Base-by-base conservation (phyloP, 2,113 vertebrate genomes). In the Tichodroma muraria region DNA sequence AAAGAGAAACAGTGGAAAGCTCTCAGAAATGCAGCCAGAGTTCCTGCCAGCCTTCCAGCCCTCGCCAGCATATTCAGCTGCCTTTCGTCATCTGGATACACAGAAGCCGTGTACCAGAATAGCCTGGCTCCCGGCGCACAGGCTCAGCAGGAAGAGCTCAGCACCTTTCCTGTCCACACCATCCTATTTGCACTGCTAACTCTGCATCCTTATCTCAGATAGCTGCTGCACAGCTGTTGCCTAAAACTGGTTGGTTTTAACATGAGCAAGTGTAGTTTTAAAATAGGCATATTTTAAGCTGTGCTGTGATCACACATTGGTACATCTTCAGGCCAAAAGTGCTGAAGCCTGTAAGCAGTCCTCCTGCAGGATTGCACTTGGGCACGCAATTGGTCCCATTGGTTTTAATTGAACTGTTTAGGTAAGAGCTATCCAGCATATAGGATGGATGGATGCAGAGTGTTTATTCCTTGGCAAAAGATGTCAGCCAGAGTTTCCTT, bases 181-280 rank as follows among this genome's bases (percentile, higher is more conserved):
- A 54, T 35, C 60, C 80, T 56, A 49, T 77, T 40, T 69, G 76
- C 1, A 0, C 82, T 76, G 76, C 81, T 81, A 57, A 42, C 85
- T 94, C 63, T 54, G 83, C 89, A 64, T 42, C 70, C 91, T 92
- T 94, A 94, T 88, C 89, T 71, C 80, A 53, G 49, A 60, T 15
- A 80, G 72, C 92, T 72, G 92, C 79, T 80, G 82, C 90, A 78
- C 94, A 95, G 92, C 95, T 95, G 88, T 42, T 78, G 80, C 90
- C 83, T 79, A 25, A 61, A 87, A 84, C 79, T 60, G 52, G n/a
- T 38, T 65, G 73, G 59, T 75, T 92, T 92, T 72, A 65, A 69
- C 53, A 47, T 0, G 3, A 87, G 65, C 65, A 44, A 94, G 53
- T 72, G 65, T 57, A 33, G 57, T 76, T 92, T 87, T 85, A 60